Conservation (phyloP, 2,113 vertebrate species). For the Misgurnus mizolepis region DNA sequence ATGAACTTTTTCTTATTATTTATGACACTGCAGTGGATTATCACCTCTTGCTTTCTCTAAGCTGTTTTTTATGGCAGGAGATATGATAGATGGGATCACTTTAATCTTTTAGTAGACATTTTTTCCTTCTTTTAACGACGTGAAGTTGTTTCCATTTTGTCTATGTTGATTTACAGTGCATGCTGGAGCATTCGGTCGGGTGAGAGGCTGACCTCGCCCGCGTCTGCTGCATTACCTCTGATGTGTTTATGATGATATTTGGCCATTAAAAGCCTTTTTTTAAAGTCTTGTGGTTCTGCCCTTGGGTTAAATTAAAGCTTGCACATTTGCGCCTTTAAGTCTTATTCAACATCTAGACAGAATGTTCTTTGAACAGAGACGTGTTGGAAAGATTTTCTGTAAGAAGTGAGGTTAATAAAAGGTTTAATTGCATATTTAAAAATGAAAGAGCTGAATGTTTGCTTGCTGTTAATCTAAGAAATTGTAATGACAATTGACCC, state of each 20-base stretch:
- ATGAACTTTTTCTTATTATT: slow-evolving; percentile 46
- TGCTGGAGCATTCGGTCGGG: slow-evolving; percentile 58
- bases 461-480: no score
- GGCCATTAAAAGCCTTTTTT: slow-evolving; percentile 26
- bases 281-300: slow-evolving; percentile 10
- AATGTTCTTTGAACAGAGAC: slow-evolving; percentile 6
- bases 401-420: not conserved
- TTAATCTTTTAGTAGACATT: slow-evolving; percentile 27
- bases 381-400: not conserved
- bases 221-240: slow-evolving; percentile 43
- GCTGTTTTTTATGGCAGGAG: slow-evolving; percentile 56
- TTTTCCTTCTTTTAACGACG: slow-evolving; percentile 36
- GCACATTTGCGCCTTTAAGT: not conserved
- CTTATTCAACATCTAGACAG: not conserved
- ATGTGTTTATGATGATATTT: slow-evolving; percentile 51
- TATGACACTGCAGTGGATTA: slow-evolving; percentile 62
- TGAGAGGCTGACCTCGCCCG: slow-evolving; percentile 55
- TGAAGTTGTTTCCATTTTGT: slow-evolving; percentile 54
- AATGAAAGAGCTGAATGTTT: not conserved
- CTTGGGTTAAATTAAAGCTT: slow-evolving; percentile 3
- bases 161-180: slow-evolving; percentile 68
- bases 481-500: not conserved
- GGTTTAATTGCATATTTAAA: not conserved
- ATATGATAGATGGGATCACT: slow-evolving; percentile 37
- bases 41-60: slow-evolving; percentile 66